A percentile compares a stretch with the other conserved stretches of the same genome.
phyloP scores from a whole-genome alignment of 2,797 vertebrate genomes.

The Siniperca undulata region DNA sequence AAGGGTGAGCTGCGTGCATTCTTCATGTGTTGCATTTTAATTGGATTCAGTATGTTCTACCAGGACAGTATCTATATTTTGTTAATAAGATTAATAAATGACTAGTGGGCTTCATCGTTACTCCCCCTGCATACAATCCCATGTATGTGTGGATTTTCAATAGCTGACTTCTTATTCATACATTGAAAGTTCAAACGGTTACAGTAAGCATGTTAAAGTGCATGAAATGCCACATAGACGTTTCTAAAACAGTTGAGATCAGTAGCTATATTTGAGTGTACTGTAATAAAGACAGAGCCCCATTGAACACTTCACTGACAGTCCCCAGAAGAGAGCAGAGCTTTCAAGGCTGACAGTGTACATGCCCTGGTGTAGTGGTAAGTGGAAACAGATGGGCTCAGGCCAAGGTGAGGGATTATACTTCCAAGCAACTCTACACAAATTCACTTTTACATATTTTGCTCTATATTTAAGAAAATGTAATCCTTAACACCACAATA shows the following conservation, averaged over 20 bases:
- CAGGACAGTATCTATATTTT: not conserved
- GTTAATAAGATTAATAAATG: not conserved
- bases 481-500: conserved; percentile 8
- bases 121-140: not conserved
- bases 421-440: conserved; percentile 65
- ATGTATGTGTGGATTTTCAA: not conserved
- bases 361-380: conserved; percentile 80
- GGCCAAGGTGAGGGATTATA: conserved; percentile 80
- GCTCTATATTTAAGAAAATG: conserved; percentile 28
- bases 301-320: conserved; percentile 82
- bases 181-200: not conserved
- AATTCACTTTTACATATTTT: conserved; percentile 62
- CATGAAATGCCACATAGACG: conserved; percentile 47
- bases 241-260: conserved; percentile 72
- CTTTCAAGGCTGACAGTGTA: conserved; percentile 84
- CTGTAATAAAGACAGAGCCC: conserved; percentile 84
- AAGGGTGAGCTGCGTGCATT: conserved; percentile 72
- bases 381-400: conserved; percentile 86
- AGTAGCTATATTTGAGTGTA: conserved; percentile 68
- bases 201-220: conserved; percentile 43
- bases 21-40: conserved; percentile 16
- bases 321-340: conserved; percentile 79
- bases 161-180: conserved; percentile 23
- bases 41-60: conserved; percentile 12
- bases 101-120: not conserved